Evolutionary conservation across 2,797 vertebrate genomes (phyloP).

Genomic region (Amniataba percoides): DNA sequence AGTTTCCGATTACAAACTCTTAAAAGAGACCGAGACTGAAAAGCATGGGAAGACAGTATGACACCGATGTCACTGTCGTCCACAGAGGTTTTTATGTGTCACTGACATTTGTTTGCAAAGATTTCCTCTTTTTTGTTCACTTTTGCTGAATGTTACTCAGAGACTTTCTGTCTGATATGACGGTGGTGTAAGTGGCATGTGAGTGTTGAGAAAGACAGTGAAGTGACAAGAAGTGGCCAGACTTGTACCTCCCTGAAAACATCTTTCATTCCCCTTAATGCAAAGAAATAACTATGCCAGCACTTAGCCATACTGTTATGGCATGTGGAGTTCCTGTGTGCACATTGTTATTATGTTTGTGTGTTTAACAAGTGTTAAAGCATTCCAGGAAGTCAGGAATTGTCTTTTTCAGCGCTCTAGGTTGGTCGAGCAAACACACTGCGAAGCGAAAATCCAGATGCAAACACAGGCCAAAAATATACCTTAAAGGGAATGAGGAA

Average conservation of each 20-base stretch:
- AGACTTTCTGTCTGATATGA: constrained; percentile 7
- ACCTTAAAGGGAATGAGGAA: constrained; percentile 70
- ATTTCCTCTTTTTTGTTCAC: constrained; percentile 12
- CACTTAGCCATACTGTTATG: constrained; percentile 11
- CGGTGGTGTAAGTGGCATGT: constrained; percentile 5
- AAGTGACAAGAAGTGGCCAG: constrained; percentile 35
- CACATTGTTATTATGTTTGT: constrained; percentile 64
- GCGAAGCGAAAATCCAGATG: constrained; percentile 70
- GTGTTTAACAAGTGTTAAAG: constrained; percentile 65
- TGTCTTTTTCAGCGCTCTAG: constrained; percentile 62
- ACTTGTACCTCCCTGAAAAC: constrained; percentile 33
- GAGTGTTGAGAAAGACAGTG: constrained; percentile 28
- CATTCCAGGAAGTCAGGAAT: constrained; percentile 79
- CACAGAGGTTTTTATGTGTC: constrained; percentile 28
- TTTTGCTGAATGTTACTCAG: constrained; percentile 10
- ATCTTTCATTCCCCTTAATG: constrained; percentile 37
- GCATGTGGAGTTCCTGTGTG: constrained; percentile 34
- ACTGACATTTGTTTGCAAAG: constrained; percentile 24
- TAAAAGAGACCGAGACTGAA: constrained; percentile 51
- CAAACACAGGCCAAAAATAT: constrained; percentile 75
- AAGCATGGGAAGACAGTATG: constrained; percentile 41
- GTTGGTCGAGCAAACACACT: constrained; percentile 64
- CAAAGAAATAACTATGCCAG: constrained; percentile 46
- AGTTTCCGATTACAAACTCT: constrained; percentile 65
- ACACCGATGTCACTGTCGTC: constrained; percentile 13